phyloP scores from a whole-genome alignment of 2,113 vertebrate genomes.

The Rhinopomastus cyanomelas region DNA sequence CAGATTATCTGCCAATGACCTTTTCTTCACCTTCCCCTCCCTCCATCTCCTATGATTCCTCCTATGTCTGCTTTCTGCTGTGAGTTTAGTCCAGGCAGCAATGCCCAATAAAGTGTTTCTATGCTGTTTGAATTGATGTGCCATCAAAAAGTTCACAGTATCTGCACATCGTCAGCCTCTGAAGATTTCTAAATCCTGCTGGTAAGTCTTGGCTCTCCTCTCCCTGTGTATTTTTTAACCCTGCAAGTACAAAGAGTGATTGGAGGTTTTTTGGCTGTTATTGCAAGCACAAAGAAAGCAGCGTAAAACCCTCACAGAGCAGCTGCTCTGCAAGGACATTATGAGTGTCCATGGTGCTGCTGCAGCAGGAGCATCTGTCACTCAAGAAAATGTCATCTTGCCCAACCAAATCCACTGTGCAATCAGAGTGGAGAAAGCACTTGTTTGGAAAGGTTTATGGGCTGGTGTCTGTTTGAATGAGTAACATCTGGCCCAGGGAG shows the following conservation, averaged over 20 bases:
- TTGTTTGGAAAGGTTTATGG: constrained; percentile 57
- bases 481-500: constrained; percentile 1
- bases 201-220: background rate
- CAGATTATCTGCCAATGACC: background rate
- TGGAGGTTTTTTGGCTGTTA: background rate
- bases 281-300: background rate
- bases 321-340: constrained; percentile 14
- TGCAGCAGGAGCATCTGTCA: constrained; percentile 33
- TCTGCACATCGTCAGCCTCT: background rate
- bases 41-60: background rate
- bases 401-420: constrained; percentile 20
- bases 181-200: background rate
- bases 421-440: constrained; percentile 40
- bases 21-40: background rate
- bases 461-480: background rate
- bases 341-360: background rate
- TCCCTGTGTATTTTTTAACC: background rate
- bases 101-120: background rate
- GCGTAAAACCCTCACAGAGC: background rate
- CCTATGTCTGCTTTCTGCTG: background rate
- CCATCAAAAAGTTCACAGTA: background rate
- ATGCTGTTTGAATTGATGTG: background rate
- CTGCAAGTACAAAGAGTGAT: background rate
- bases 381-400: constrained; percentile 54
- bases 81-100: background rate